phyloP scores from a whole-genome alignment of 2,113 vertebrate species.

The Mohoua ochrocephala region DNA sequence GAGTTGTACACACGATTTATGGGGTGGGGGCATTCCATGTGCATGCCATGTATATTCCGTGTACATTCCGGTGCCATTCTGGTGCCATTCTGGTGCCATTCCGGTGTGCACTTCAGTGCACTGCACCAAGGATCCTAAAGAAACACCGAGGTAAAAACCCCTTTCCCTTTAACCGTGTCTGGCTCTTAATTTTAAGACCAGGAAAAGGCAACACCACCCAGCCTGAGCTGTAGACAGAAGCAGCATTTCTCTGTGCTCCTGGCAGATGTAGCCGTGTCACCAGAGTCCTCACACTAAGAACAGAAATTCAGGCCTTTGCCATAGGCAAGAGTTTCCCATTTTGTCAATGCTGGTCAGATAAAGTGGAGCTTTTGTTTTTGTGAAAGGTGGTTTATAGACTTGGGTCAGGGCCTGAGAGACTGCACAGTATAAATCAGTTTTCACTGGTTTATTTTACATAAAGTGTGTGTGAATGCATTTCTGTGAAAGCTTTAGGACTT shows the following conservation, averaged over 20 bases:
- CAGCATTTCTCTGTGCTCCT: background rate
- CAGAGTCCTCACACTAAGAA: background rate
- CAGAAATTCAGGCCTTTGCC: background rate
- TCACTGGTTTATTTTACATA: background rate
- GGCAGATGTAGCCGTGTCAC: fast-evolving
- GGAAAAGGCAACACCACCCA: background rate
- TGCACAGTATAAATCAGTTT: background rate
- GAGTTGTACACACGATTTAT: no score
- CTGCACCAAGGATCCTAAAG: no score
- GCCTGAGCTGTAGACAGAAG: background rate
- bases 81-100: no score
- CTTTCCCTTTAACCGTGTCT: no score
- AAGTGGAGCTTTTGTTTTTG: background rate
- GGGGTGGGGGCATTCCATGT: no score
- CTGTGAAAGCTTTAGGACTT: background rate
- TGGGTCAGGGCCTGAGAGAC: background rate
- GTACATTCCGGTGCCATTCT: no score
- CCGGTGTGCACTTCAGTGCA: no score
- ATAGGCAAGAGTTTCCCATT: background rate
- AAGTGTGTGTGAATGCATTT: background rate
- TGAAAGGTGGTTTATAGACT: background rate
- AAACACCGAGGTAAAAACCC: no score
- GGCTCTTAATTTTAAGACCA: no score
- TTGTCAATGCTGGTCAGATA: background rate
- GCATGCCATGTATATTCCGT: no score